Conservation (phyloP, 2,797 vertebrate genomes). For the Cichlasoma orientale region DNA sequence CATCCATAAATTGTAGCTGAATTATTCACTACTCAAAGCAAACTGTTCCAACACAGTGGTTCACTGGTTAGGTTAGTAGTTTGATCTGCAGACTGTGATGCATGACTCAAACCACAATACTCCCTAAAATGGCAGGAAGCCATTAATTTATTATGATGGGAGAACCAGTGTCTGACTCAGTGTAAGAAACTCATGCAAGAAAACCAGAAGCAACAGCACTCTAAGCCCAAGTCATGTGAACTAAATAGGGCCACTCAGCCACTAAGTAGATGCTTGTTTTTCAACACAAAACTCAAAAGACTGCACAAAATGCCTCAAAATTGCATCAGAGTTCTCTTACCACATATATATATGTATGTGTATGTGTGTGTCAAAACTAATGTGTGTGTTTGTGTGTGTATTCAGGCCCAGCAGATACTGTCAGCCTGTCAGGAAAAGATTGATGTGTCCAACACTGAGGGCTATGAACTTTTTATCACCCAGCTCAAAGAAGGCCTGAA, state of each 20-base stretch:
- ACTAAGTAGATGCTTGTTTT: neutral
- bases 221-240: neutral
- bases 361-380: neutral
- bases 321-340: neutral
- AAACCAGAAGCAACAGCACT: neutral
- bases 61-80: neutral
- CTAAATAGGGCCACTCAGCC: neutral
- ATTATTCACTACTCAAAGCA: no score
- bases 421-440: conserved; percentile 97
- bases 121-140: neutral
- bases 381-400: conserved; percentile 30
- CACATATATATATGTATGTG: neutral
- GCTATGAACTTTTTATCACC: conserved; percentile 95
- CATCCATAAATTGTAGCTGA: no score
- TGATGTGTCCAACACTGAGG: conserved; percentile 95
- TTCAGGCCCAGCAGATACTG: conserved; percentile 95
- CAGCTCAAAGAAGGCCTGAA: conserved; percentile 99
- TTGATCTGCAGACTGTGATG: neutral
- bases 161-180: neutral
- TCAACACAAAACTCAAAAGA: neutral
- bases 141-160: neutral
- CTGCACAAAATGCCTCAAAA: neutral
- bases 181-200: neutral
- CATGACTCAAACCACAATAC: neutral
- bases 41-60: no score